Conservation (phyloP, 2,888 invertebrate species). For the Drosophila parthenogenetica region DNA sequence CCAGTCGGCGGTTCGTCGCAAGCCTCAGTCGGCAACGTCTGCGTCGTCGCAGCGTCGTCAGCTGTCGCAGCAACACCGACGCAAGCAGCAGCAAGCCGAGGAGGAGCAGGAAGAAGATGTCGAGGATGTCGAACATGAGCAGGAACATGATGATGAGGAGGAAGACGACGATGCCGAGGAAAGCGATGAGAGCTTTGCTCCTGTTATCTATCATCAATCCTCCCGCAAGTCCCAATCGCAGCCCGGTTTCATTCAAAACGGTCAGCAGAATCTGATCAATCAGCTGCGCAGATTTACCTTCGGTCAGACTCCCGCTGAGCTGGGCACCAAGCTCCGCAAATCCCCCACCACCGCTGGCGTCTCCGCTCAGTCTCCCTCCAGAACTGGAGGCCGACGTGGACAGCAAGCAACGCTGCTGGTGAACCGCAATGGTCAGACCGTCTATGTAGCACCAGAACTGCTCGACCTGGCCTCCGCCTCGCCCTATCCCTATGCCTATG, state of each 20-base stretch:
- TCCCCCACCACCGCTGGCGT: conserved; percentile 12
- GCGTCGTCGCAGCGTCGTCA: conserved; percentile 30
- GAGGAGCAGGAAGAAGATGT: conserved; percentile 46
- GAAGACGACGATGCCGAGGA: conserved; percentile 28
- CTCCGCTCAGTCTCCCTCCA: not conserved
- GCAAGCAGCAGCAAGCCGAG: conserved; percentile 54
- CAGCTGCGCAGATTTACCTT: conserved; percentile 77
- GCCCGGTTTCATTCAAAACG: conserved; percentile 70
- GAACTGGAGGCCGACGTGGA: conserved; percentile 51
- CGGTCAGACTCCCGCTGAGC: conserved; percentile 66
- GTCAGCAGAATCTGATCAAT: conserved; percentile 76
- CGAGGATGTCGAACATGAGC: conserved; percentile 41
- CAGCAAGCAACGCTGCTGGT: conserved; percentile 71
- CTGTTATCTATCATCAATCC: conserved; percentile 41
- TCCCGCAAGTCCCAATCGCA: conserved; percentile 50
- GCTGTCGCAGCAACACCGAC: conserved; percentile 30
- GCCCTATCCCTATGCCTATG: conserved; percentile 55
- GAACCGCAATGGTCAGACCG: conserved; percentile 78
- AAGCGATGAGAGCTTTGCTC: conserved; percentile 41
- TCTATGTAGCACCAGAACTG: conserved; percentile 72
- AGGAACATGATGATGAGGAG: conserved; percentile 29
- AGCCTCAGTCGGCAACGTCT: conserved; percentile 6
- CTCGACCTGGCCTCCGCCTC: conserved; percentile 43
- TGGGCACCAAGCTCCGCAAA: conserved; percentile 52
- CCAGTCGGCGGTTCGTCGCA: conserved; percentile 23